Percentiles rank a stretch among this genome's conserved stretches.
Evolutionary conservation across 2,888 invertebrate genomes (phyloP).

Genomic region (Strigamia transsilvanica): DNA sequence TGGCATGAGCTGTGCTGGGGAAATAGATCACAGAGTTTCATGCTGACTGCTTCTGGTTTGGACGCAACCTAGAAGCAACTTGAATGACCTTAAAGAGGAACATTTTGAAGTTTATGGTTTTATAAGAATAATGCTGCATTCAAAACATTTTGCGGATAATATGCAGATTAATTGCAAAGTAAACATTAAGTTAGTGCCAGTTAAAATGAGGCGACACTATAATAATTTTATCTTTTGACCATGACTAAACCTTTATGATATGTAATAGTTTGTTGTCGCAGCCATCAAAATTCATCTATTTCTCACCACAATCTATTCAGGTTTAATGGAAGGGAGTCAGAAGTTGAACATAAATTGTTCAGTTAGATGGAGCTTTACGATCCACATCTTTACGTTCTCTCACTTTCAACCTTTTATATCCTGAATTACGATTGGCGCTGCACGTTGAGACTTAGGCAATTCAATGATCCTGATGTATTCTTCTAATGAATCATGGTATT

Average conservation of each 20-base stretch:
- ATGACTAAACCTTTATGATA: neutral
- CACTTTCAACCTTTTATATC: slow-evolving; percentile 45
- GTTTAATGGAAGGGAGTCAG: slow-evolving; percentile 44
- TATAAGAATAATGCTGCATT: neutral
- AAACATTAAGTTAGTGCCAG: neutral
- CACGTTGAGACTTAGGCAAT: slow-evolving; percentile 29
- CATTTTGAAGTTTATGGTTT: neutral
- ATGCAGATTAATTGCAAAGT: neutral
- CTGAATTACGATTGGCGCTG: slow-evolving; percentile 36
- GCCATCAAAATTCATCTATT: slow-evolving; percentile 45
- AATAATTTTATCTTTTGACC: slow-evolving; percentile 16
- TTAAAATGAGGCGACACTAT: neutral
- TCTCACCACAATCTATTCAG: slow-evolving; percentile 43
- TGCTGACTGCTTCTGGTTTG: slow-evolving; percentile 49
- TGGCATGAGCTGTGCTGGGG: slow-evolving; percentile 32
- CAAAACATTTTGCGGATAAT: neutral
- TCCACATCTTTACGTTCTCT: slow-evolving; percentile 41
- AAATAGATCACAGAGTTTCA: slow-evolving; percentile 45
- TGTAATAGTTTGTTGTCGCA: slow-evolving; percentile 36
- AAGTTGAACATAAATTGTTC: slow-evolving; percentile 45
- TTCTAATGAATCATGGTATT: slow-evolving; percentile 43
- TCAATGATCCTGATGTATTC: slow-evolving; percentile 35
- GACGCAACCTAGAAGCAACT: slow-evolving; percentile 33
- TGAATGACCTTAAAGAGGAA: slow-evolving; percentile 28
- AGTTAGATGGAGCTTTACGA: slow-evolving; percentile 48